phyloP scores from a whole-genome alignment of 2,888 invertebrate species.

The Mythimna impura region DNA sequence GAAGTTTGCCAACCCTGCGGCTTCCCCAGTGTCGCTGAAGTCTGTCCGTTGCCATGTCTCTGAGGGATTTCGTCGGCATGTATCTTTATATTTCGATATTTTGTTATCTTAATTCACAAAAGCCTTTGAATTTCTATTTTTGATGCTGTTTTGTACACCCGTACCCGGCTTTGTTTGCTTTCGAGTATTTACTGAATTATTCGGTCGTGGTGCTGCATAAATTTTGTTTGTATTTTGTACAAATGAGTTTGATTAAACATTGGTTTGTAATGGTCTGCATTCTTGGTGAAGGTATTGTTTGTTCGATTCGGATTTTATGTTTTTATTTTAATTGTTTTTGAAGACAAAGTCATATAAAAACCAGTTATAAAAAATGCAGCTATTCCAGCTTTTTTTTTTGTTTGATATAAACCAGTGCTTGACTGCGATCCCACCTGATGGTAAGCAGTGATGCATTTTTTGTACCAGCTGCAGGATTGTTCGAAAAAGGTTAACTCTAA shows the following conservation, averaged over 20 bases:
- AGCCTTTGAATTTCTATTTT: constrained; percentile 63
- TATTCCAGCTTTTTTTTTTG: too few relatives aligned
- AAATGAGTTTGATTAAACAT: constrained; percentile 59
- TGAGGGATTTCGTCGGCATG: constrained; percentile 61
- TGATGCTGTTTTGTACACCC: constrained; percentile 47
- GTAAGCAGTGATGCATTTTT: too few relatives aligned
- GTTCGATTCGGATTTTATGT: constrained; percentile 20
- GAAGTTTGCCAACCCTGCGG: constrained; percentile 45
- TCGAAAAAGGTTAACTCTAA: too few relatives aligned
- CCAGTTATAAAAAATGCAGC: neutral
- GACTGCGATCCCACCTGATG: too few relatives aligned
- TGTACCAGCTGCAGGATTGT: too few relatives aligned
- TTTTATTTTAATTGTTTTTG: constrained; percentile 6
- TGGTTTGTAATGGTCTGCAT: constrained; percentile 47
- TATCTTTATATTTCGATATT: constrained; percentile 68
- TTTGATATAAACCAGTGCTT: too few relatives aligned
- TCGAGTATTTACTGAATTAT: constrained; percentile 46
- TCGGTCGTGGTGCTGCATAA: constrained; percentile 49
- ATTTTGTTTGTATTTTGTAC: constrained; percentile 51
- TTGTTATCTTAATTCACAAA: constrained; percentile 66
- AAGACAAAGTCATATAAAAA: neutral
- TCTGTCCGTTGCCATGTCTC: constrained; percentile 66
- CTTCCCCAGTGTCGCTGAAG: constrained; percentile 36
- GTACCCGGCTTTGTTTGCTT: constrained; percentile 31
- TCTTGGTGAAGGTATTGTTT: constrained; percentile 35